Evolutionary conservation across 2,888 invertebrate species (phyloP).

Genomic region (Philopedon plagiatum): DNA sequence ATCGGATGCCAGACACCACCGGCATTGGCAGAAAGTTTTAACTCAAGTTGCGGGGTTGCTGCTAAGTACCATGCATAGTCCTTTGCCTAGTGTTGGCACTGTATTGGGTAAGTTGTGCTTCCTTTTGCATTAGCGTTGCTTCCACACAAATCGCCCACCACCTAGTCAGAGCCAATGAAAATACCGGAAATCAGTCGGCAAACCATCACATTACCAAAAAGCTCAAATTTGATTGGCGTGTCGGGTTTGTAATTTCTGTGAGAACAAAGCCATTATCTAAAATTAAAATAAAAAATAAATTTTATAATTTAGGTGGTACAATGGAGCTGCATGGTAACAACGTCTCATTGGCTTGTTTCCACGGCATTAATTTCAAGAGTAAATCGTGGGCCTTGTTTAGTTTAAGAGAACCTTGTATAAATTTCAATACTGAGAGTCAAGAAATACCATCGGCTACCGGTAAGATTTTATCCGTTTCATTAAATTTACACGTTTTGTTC

Average conservation of each 20-base stretch:
- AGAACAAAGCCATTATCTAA: neutral
- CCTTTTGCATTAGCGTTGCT: too few species aligned
- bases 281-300: conserved; percentile 70
- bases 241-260: neutral
- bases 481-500: neutral
- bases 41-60: conserved; percentile 85
- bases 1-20: conserved; percentile 65
- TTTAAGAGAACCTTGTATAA: conserved; percentile 91
- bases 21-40: conserved; percentile 95
- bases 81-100: conserved; percentile 81
- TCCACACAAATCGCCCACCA: too few species aligned
- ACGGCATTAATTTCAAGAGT: conserved; percentile 95
- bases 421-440: conserved; percentile 94
- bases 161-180: too few species aligned
- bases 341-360: conserved; percentile 96
- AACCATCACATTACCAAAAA: too few species aligned
- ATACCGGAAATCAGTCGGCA: too few species aligned
- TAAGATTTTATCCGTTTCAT: conserved; percentile 4
- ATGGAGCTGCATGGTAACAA: conserved; percentile 92
- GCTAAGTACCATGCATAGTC: conserved; percentile 80
- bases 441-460: conserved; percentile 79
- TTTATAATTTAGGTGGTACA: conserved; percentile 76
- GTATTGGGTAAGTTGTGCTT: conserved; percentile 68
- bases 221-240: neutral
- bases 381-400: conserved; percentile 98